A percentile compares a stretch with the other conserved stretches of the same genome.
Evolutionary conservation across 1,140 invertebrate species (phyloP).

Genomic region (Trialeurodes vaporariorum): DNA sequence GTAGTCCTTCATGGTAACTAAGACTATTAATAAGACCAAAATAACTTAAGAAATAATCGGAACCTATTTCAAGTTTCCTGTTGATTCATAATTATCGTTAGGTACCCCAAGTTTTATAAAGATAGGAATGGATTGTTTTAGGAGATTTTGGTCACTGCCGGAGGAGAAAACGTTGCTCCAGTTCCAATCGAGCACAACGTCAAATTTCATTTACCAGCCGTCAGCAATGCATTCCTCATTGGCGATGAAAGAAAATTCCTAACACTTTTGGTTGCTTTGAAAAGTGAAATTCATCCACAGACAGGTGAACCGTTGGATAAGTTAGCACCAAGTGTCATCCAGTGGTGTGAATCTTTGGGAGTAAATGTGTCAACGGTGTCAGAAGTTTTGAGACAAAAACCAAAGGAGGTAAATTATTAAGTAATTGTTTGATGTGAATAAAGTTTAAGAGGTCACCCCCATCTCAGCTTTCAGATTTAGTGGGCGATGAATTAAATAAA

Average conservation of each 20-base stretch:
- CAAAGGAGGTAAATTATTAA: no score
- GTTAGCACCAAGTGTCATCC: conserved; percentile 47
- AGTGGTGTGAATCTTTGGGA: conserved; percentile 57
- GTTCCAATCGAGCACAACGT: conserved; percentile 72
- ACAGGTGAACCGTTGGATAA: conserved; percentile 57
- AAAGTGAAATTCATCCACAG: conserved; percentile 56
- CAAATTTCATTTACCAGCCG: conserved; percentile 55
- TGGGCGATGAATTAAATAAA: no score
- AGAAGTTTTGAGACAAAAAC: conserved; percentile 15
- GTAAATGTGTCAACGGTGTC: conserved; percentile 10
- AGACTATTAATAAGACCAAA: not conserved
- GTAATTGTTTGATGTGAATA: no score
- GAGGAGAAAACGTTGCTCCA: conserved; percentile 87
- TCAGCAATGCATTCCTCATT: conserved; percentile 74
- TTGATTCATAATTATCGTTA: no score
- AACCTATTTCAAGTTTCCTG: no score
- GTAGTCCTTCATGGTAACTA: no score
- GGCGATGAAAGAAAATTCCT: conserved; percentile 81
- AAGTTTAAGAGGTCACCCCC: no score
- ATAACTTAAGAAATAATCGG: no score
- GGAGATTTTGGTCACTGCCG: conserved; percentile 83
- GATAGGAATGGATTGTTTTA: conserved; percentile 26
- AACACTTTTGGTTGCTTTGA: conserved; percentile 67
- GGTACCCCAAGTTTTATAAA: no score
- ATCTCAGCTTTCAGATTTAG: no score